Percentiles rank a stretch among this genome's conserved stretches.
Conservation (phyloP, 2,797 vertebrate species). For the Lutra lutra region DNA sequence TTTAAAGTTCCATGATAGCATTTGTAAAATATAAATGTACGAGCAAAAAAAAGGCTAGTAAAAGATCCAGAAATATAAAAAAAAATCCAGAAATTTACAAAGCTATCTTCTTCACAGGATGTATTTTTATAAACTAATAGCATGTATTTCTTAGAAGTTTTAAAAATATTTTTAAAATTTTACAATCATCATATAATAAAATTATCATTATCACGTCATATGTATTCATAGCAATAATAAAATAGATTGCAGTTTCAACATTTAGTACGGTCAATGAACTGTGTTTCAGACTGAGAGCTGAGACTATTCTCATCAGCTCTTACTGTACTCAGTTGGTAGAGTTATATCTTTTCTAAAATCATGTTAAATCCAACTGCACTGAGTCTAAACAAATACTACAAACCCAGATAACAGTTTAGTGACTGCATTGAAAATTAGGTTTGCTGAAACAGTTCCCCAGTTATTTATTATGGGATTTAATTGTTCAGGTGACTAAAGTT, state of each 20-base stretch:
- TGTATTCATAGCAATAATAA: background rate
- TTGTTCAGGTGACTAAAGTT: constrained; percentile 41
- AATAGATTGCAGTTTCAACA: background rate
- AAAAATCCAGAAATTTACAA: constrained; percentile 9
- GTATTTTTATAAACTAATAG: background rate
- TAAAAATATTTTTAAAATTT: background rate
- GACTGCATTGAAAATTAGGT: background rate
- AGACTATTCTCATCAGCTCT: background rate
- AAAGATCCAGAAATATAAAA: background rate
- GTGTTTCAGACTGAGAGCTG: background rate
- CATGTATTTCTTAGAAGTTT: constrained; percentile 22
- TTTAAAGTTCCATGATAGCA: constrained; percentile 51
- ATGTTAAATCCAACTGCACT: background rate
- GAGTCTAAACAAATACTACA: constrained; percentile 6
- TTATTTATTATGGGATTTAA: constrained; percentile 57
- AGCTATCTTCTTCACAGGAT: background rate
- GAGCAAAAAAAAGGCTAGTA: constrained; percentile 30
- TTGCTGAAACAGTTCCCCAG: constrained; percentile 11
- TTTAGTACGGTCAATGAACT: background rate
- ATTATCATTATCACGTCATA: background rate
- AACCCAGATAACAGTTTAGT: constrained; percentile 22
- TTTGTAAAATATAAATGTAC: constrained; percentile 40
- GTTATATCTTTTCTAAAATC: constrained; percentile 28
- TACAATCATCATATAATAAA: background rate
- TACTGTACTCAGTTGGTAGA: background rate